Base-by-base conservation (phyloP, 2,888 invertebrate genomes). In the Andrena marginata region DNA sequence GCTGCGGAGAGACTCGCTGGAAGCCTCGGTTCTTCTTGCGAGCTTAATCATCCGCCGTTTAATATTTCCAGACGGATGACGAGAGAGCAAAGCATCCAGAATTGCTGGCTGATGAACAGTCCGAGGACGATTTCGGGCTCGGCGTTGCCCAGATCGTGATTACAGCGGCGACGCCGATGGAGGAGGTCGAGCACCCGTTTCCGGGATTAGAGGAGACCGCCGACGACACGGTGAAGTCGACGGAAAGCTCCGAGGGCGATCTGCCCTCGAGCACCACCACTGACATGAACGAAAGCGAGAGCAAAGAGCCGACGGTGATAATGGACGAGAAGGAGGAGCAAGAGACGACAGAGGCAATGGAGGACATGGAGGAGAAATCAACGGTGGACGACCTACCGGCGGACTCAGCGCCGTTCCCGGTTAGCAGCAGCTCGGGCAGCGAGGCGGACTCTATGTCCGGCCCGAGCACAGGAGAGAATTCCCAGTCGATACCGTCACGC, bases 161-260 rank as follows among this genome's bases (percentile, higher is more conserved):
- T 94, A 98, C 98, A 64, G 98, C 98, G 73, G 98, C 98, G 85
- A 98, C 98, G 60, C 98, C 98, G 62, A 98, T 98, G 97, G 98
- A 98, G 94, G 97, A 98, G 92, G 96, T 97, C 56, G 97, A 97
- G 88, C 96, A 96, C 92, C 96, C 96, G 49, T 97, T 97, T 94
- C 97, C 97, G 16, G 96, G 97, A 3, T 92, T 95, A 8, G 94
- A 94, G 29, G 92, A 93, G 72, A 84, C 92, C 2, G 87, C 87
- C 48, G 88, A 89, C 16, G 87, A 89, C 1, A 81, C 85, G 33
- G 83, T 67, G 1, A 88, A 90, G 65, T 82, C 89, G 0, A 73
- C 72, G 2, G 89, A 89, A 49, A 80, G 72, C 63, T 78, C 85
- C 0, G 84, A 87, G 62, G 87, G 59, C 16, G 87, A 80, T 48